phyloP scores from a whole-genome alignment of 1,140 invertebrate species.

The Hesperophylax magnus region DNA sequence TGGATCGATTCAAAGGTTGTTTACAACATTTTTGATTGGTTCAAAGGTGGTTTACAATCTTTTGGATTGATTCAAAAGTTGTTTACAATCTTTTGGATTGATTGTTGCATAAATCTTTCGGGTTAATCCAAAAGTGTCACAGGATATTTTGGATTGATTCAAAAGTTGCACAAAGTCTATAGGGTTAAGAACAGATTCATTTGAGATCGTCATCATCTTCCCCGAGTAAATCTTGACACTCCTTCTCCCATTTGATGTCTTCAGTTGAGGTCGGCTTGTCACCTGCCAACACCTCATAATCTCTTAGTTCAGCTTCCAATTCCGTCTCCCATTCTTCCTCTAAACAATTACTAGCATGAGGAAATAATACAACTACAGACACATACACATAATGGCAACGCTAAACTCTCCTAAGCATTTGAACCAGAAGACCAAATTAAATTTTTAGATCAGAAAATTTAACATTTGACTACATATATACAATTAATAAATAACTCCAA shows the following conservation, averaged over 20 bases:
- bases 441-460: too few species aligned
- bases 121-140: too few species aligned
- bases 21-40: too few species aligned
- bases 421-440: neutral
- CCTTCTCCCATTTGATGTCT: conserved; percentile 69
- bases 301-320: conserved; percentile 91
- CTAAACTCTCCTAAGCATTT: neutral
- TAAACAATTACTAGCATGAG: conserved; percentile 59
- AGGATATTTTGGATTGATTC: too few species aligned
- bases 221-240: conserved; percentile 67
- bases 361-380: conserved; percentile 7
- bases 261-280: conserved; percentile 61
- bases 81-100: too few species aligned
- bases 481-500: too few species aligned
- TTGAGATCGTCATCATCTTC: conserved; percentile 67
- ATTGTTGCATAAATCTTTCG: too few species aligned
- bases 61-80: too few species aligned
- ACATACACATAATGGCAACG: neutral
- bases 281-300: conserved; percentile 88
- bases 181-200: conserved; percentile 55
- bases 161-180: too few species aligned
- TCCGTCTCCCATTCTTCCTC: conserved; percentile 96
- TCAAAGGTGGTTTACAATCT: too few species aligned
- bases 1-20: too few species aligned
- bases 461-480: too few species aligned